Percentiles rank a stretch among this genome's conserved stretches.
Evolutionary conservation across 2,797 vertebrate genomes (phyloP).

Genomic region (Ibycter americanus): DNA sequence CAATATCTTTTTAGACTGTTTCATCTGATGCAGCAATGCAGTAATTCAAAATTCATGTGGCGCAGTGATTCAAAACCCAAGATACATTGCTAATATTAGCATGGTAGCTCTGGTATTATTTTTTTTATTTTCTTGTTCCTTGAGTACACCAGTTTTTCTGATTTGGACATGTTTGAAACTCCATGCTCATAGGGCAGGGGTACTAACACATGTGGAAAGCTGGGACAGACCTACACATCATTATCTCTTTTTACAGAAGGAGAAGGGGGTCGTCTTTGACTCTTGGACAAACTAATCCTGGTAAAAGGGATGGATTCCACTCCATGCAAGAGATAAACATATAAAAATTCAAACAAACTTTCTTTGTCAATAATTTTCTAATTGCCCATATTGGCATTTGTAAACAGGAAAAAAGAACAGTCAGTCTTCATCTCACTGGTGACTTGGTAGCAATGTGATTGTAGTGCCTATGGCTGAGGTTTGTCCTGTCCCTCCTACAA

Average conservation of each 20-base stretch:
- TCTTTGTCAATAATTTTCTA: not conserved
- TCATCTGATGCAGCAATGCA: not conserved
- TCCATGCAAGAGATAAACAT: not conserved
- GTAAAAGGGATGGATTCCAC: not conserved
- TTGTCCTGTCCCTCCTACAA: not conserved
- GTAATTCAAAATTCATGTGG: not conserved
- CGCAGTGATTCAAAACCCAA: not conserved
- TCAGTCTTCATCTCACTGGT: not conserved
- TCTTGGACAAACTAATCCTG: not conserved
- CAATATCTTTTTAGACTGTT: not conserved
- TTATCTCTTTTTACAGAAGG: not conserved
- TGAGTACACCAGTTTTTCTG: not conserved
- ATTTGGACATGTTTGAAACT: not conserved
- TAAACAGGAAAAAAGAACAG: not conserved
- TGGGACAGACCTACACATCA: not conserved
- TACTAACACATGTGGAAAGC: not conserved
- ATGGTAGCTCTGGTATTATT: not conserved
- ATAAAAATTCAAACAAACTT: not conserved
- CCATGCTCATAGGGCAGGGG: not conserved
- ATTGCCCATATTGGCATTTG: not conserved
- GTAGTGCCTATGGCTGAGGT: not conserved
- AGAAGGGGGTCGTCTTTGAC: not conserved
- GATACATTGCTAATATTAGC: not conserved
- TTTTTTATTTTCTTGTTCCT: not conserved
- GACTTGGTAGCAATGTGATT: not conserved